Base-by-base conservation (phyloP, 1,140 invertebrate species). In the Musca vetustissima region DNA sequence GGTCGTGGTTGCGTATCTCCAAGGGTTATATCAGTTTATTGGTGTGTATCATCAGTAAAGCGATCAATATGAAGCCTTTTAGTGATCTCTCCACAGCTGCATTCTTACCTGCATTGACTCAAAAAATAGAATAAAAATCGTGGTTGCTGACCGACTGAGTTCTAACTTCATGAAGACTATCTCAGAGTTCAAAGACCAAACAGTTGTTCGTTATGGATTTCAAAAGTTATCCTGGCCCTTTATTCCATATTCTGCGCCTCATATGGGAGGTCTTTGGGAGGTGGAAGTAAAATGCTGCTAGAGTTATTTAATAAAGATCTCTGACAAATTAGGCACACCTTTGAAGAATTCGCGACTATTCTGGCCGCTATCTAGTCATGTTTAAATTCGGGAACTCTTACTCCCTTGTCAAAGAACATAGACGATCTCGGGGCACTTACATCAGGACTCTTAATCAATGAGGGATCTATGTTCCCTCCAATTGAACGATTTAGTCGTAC, bases 41-140 rank as follows among this genome's bases (percentile, higher is more conserved):
- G 67, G 71, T 76, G 1, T 79, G 81, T 70, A 66, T 75, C 11
- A 43, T 69, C 6, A 73, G 73, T 0, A 69, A 73, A 48, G 79
- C 80, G 1, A 65, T 79, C 1, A 77, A 83, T 67, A 64, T 83
- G 17, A 78, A 83, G 68, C 64, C 78, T 4, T 75, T 81, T n/a
- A 69, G 55, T 1, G 74, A 76, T 53, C 66, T 85, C 9, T 71
- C 69, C 8, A 73, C 81, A 21, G 69, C 76, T 22, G 68, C 52
- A 13, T 83, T 81, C 68, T 28, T 84, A 14, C 43, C 71, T 7
- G 74, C 74, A 64, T 73, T 14, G 67, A 70, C 43, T 65, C 59
- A 6, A 14, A 76, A 73, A 64, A 57, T 73, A 13, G 74, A 74
- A 68, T 48, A 70, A 49, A 77, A 72, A 53, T 52, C 73, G 24